Evolutionary conservation across 1,140 invertebrate species (phyloP).

Genomic region (Drosophila repletoides): DNA sequence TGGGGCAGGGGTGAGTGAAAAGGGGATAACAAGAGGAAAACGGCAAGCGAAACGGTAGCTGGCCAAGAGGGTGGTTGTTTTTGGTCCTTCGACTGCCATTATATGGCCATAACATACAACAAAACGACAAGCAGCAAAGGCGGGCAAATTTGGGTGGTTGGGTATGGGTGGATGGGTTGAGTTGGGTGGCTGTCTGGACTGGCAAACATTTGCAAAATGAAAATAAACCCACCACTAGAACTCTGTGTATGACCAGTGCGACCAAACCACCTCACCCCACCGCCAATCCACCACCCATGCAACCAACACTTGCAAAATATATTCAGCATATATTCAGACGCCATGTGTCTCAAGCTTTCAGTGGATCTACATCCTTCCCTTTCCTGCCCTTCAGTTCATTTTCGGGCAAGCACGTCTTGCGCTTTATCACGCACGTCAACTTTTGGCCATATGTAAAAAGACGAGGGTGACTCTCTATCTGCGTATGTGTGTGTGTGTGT

Average conservation of each 20-base stretch:
- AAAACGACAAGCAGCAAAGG: constrained; percentile 3
- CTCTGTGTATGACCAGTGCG: constrained; percentile 64
- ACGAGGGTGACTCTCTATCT: constrained; percentile 59
- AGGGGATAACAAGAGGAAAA: neutral
- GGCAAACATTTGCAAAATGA: constrained; percentile 70
- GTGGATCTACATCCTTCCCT: constrained; percentile 34
- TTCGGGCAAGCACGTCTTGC: constrained; percentile 25
- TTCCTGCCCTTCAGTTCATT: neutral
- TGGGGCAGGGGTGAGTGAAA: neutral
- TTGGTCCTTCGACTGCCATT: constrained; percentile 41
- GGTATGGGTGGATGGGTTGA: neutral
- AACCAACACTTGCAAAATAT: constrained; percentile 46
- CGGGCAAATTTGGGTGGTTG: neutral
- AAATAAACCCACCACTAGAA: constrained; percentile 65
- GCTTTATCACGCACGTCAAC: constrained; percentile 49
- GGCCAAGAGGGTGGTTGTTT: constrained; percentile 8
- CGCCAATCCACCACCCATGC: constrained; percentile 2
- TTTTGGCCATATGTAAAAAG: constrained; percentile 72
- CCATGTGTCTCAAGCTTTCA: constrained; percentile 33
- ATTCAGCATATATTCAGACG: constrained; percentile 27
- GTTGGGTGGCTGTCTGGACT: constrained; percentile 11
- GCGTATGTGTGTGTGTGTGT: neutral
- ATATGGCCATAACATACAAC: constrained; percentile 45
- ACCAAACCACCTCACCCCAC: constrained; percentile 30
- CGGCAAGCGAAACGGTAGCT: constrained; percentile 18